These are phyloP conservation scores for Cryptotis parvus DNA, from an alignment of 2,113 vertebrate species.

Conservation along the genomic window DNA sequence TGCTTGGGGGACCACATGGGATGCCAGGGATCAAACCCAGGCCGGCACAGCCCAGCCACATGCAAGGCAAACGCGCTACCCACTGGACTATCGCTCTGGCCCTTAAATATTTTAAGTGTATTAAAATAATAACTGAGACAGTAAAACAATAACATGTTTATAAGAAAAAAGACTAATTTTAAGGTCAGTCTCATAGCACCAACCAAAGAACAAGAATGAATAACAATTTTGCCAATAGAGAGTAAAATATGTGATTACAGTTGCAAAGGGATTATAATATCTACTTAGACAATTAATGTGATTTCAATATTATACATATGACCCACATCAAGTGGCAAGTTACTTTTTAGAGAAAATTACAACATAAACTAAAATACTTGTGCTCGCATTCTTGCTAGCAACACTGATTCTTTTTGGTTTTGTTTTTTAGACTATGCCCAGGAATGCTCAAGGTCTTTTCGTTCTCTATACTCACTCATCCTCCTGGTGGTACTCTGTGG, in stretches of 20 bases:
- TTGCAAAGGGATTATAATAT: neutral
- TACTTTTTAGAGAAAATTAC: neutral
- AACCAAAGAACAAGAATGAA: neutral
- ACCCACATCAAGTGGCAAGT: neutral
- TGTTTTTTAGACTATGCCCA: too few relatives aligned
- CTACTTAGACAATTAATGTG: neutral
- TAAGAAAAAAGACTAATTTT: conserved; percentile 21
- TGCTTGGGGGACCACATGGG: too few relatives aligned
- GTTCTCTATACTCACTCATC: too few relatives aligned
- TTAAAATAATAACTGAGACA: neutral
- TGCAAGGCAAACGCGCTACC: too few relatives aligned
- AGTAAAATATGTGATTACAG: neutral
- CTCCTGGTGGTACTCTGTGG: too few relatives aligned
- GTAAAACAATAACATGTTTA: neutral
- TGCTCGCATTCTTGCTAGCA: neutral
- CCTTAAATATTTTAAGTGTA: too few relatives aligned
- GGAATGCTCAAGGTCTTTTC: too few relatives aligned
- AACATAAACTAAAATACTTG: neutral
- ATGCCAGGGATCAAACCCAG: too few relatives aligned
- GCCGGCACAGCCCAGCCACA: too few relatives aligned
- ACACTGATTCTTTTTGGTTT: neutral
- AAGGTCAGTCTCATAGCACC: neutral
- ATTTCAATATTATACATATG: neutral
- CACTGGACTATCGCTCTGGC: too few relatives aligned
- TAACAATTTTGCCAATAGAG: neutral